These are phyloP conservation scores for Drosophila bifasciata DNA, from an alignment of 1,140 invertebrate genomes.

Conservation along the genomic window DNA sequence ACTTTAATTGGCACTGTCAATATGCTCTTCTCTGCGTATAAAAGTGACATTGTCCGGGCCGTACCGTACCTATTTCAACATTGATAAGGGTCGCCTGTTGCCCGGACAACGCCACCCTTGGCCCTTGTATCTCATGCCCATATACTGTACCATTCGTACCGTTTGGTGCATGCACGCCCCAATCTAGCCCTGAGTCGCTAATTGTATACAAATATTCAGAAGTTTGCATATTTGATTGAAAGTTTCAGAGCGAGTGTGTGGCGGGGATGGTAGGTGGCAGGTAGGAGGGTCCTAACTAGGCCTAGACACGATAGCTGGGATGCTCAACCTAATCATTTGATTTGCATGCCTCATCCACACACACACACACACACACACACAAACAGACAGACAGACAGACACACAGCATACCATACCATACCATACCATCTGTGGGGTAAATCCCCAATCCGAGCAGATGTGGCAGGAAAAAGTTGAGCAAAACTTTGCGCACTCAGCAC, in stretches of 20 bases:
- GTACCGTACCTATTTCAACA: constrained; percentile 49
- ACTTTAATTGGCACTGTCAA: constrained; percentile 77
- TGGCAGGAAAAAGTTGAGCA: constrained; percentile 39
- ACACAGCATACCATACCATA: too few relatives aligned
- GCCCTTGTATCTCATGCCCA: background rate
- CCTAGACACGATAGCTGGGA: constrained; percentile 33
- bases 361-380: constrained; percentile 8
- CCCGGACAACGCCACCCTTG: background rate
- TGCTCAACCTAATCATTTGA: constrained; percentile 72
- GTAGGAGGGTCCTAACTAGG: constrained; percentile 30
- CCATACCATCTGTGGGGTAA: too few relatives aligned
- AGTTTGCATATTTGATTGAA: constrained; percentile 48
- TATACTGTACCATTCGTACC: constrained; percentile 6
- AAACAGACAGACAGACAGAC: background rate
- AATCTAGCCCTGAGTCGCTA: constrained; percentile 54
- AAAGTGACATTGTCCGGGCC: constrained; percentile 32
- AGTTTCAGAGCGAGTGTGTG: constrained; percentile 14
- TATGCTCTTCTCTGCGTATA: constrained; percentile 58
- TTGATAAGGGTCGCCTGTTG: constrained; percentile 58
- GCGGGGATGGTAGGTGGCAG: too few relatives aligned
- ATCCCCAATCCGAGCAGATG: constrained; percentile 39
- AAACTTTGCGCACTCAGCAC: constrained; percentile 78
- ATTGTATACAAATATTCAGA: constrained; percentile 71
- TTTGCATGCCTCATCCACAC: constrained; percentile 51
- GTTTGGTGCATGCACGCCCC: constrained; percentile 36